Evolutionary conservation across 2,113 vertebrate species (phyloP).

Genomic region (Pardalotus punctatus): DNA sequence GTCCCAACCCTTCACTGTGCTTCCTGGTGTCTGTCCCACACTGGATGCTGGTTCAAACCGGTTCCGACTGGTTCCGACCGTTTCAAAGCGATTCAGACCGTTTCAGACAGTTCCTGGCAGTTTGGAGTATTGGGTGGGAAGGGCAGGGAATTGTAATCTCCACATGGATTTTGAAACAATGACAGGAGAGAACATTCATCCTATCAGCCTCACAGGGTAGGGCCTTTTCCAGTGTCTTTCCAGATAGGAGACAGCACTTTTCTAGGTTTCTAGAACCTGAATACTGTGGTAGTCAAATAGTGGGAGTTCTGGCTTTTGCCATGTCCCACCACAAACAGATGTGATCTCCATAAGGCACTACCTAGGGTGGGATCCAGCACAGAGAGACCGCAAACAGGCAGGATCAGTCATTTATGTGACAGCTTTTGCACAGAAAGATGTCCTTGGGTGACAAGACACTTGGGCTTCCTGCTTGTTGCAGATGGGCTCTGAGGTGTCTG

Average conservation of each 20-base stretch:
- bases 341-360: neutral
- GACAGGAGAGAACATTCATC: neutral
- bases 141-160: neutral
- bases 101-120: no score
- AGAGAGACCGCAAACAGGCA: neutral
- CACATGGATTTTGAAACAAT: neutral
- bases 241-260: neutral
- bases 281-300: neutral
- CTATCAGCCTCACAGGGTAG: rapidly evolving
- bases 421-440: neutral
- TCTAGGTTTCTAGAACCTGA: neutral
- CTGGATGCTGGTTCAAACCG: neutral
- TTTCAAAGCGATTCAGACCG: no score
- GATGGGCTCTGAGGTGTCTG: neutral
- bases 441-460: neutral
- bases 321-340: neutral
- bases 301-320: neutral
- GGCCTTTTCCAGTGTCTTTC: neutral
- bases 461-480: neutral
- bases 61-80: no score
- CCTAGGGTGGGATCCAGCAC: neutral
- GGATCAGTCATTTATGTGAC: neutral
- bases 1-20: neutral
- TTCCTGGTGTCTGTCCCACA: neutral
- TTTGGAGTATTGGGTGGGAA: neutral